Conservation (phyloP, 2,888 invertebrate species). For the Amphipoea lucens region DNA sequence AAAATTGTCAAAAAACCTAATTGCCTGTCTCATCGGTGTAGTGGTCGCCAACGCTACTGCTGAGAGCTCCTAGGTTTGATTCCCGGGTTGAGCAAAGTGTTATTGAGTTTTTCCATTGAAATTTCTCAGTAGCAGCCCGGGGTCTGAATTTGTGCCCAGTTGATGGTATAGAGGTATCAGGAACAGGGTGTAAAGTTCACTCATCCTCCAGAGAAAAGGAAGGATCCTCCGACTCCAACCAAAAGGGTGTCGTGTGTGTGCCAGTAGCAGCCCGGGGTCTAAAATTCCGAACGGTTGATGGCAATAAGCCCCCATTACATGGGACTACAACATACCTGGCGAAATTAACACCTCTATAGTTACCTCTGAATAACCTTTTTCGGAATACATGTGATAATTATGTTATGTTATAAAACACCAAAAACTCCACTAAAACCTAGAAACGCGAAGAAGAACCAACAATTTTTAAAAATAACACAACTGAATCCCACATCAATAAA, state of each 20-base stretch:
- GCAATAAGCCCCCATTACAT: background rate
- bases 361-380: background rate
- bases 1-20: background rate
- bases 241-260: no score
- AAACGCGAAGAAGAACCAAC: constrained; percentile 17
- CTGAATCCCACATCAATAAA: constrained; percentile 53
- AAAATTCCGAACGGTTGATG: background rate
- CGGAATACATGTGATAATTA: background rate
- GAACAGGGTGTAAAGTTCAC: no score
- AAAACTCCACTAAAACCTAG: background rate
- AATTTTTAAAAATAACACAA: constrained; percentile 44
- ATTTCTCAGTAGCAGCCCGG: background rate
- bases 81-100: background rate
- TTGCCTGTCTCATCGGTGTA: background rate
- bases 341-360: background rate
- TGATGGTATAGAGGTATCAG: no score
- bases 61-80: background rate
- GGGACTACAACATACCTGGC: background rate
- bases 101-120: background rate
- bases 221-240: no score
- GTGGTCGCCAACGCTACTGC: background rate
- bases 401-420: background rate
- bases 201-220: no score
- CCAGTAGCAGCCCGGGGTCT: background rate
- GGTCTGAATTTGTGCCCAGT: no score